Evolutionary conservation across 2,888 invertebrate genomes (phyloP).

Genomic region (Hyles lineata): DNA sequence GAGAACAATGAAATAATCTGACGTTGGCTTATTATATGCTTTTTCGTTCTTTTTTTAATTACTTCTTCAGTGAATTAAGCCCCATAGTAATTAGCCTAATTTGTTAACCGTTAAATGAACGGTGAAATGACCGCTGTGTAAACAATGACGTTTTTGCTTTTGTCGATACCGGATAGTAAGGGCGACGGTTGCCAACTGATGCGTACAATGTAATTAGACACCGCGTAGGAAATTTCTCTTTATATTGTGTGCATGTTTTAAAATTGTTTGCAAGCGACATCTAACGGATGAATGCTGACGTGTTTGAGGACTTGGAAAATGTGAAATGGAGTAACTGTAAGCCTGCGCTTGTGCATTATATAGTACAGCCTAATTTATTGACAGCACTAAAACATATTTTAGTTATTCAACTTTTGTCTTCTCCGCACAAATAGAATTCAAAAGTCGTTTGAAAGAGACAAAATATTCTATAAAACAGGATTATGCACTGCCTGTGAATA

Average conservation of each 20-base stretch:
- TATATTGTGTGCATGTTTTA: constrained; percentile 9
- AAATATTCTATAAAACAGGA: no score
- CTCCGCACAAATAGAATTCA: no score
- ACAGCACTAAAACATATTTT: no score
- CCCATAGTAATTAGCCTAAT: constrained; percentile 11
- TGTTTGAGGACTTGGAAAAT: neutral
- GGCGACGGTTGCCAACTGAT: constrained; percentile 43
- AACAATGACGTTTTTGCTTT: constrained; percentile 55
- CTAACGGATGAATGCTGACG: neutral
- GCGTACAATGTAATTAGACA: constrained; percentile 46
- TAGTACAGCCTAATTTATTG: no score
- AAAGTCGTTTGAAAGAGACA: no score
- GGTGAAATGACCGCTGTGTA: constrained; percentile 27
- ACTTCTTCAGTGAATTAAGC: neutral
- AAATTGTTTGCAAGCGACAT: neutral
- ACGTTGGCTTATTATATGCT: neutral
- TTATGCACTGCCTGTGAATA: no score
- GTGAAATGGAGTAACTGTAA: neutral
- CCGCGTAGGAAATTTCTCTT: constrained; percentile 30
- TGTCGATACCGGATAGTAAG: constrained; percentile 48
- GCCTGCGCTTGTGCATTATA: no score
- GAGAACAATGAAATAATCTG: neutral
- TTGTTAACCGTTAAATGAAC: constrained; percentile 21
- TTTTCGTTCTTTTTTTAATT: neutral
- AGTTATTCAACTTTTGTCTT: no score